phyloP scores from a whole-genome alignment of 2,113 vertebrate species.

The Ellobius talpinus region DNA sequence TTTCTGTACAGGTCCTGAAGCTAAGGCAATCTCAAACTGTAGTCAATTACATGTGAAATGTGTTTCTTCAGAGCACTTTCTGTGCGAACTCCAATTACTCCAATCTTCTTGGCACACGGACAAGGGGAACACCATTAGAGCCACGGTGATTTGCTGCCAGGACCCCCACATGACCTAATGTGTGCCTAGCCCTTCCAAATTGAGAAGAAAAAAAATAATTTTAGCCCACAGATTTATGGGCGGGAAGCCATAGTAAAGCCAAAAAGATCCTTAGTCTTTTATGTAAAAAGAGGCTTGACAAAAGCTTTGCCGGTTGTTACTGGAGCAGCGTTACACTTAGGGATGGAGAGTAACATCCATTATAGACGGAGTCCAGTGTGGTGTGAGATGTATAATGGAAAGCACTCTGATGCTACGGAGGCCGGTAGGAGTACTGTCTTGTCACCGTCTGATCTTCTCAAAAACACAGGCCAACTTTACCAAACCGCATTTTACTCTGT shows the following conservation, averaged over 20 bases:
- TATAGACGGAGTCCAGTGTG: not conserved
- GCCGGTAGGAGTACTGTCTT: not conserved
- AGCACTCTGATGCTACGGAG: not conserved
- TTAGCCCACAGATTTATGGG: not conserved
- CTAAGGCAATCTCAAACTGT: constrained; percentile 42
- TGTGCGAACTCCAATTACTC: not conserved
- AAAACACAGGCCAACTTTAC: not conserved
- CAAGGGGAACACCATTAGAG: not conserved
- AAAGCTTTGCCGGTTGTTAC: not conserved
- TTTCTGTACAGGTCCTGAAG: constrained; percentile 72
- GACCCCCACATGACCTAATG: not conserved
- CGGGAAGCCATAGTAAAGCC: not conserved
- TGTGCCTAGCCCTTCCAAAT: not conserved
- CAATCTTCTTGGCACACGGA: not conserved
- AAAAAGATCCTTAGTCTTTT: not conserved
- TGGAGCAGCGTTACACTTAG: not conserved
- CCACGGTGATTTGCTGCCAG: not conserved
- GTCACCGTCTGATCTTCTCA: not conserved
- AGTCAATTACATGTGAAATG: not conserved
- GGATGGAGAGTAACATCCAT: not conserved
- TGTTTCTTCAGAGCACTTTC: not conserved
- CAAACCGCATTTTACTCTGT: not conserved
- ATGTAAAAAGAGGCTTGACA: not conserved
- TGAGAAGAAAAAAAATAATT: not conserved
- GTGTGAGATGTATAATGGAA: not conserved